phyloP scores from a whole-genome alignment of 2,888 invertebrate species.

The Lamellibrachia columna region DNA sequence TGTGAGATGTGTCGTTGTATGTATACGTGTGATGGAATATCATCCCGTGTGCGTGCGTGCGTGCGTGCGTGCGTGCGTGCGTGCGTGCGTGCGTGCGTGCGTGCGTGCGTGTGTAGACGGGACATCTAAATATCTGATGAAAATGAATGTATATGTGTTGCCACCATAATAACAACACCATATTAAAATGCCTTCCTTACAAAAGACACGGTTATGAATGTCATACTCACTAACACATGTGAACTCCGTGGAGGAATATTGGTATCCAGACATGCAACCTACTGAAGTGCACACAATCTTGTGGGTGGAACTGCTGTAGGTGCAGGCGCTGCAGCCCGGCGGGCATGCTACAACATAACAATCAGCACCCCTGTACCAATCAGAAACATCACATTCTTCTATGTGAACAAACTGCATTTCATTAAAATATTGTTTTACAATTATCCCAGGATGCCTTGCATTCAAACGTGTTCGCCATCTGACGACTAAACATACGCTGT shows the following conservation, averaged over 20 bases:
- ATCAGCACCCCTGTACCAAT: background rate
- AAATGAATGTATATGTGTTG: background rate
- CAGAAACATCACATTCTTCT: background rate
- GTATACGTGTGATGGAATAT: no score
- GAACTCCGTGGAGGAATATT: background rate
- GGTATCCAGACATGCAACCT: slow-evolving; percentile 23
- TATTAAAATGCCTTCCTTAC: background rate
- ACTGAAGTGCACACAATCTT: slow-evolving; percentile 17
- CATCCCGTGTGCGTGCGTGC: no score
- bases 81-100: no score
- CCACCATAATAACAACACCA: background rate
- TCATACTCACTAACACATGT: slow-evolving; percentile 18
- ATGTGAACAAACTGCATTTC: no score
- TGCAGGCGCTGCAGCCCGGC: background rate
- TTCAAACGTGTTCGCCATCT: no score
- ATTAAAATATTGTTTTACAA: no score
- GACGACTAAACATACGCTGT: no score
- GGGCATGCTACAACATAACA: slow-evolving; percentile 18
- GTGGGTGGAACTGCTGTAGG: background rate
- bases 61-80: no score
- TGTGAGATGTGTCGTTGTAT: no score
- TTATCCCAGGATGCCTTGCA: no score
- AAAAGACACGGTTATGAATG: background rate
- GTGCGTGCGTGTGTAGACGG: no score
- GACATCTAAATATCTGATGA: no score